Evolutionary conservation across 2,888 invertebrate species (phyloP).

Genomic region (Lypha dubia): DNA sequence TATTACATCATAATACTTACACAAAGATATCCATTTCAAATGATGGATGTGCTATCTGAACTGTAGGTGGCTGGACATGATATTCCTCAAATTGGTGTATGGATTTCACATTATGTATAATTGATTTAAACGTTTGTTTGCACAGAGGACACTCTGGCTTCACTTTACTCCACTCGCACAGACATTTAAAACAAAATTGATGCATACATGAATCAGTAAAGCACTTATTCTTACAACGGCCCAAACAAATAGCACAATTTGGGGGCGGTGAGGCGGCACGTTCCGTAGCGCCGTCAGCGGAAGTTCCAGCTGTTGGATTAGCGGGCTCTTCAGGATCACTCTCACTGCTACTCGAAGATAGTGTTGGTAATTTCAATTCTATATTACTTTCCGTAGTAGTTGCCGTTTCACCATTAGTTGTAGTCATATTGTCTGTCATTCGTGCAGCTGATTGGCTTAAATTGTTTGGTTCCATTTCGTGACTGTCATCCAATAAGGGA

Average conservation of each 20-base stretch:
- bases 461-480: conserved; percentile 57
- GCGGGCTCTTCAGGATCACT: conserved; percentile 75
- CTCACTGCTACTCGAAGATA: conserved; percentile 78
- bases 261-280: conserved; percentile 89
- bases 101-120: conserved; percentile 95
- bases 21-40: conserved; percentile 67
- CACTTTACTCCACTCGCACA: conserved; percentile 97
- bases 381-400: conserved; percentile 46
- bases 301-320: conserved; percentile 72
- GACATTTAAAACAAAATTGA: conserved; percentile 96
- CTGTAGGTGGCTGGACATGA: conserved; percentile 83
- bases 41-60: conserved; percentile 75
- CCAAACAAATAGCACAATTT: conserved; percentile 96
- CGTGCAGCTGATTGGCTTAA: conserved; percentile 46
- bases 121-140: conserved; percentile 94
- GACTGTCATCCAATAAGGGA: conserved; percentile 26
- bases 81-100: conserved; percentile 95
- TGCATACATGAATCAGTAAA: conserved; percentile 97
- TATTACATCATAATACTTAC: conserved; percentile 39
- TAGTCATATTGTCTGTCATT: background rate
- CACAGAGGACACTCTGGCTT: conserved; percentile 97
- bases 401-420: background rate
- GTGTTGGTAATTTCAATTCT: conserved; percentile 77
- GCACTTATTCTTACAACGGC: conserved; percentile 92
- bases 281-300: conserved; percentile 74